Base-by-base conservation (phyloP, 2,113 vertebrate genomes). In the Jaculus jaculus region DNA sequence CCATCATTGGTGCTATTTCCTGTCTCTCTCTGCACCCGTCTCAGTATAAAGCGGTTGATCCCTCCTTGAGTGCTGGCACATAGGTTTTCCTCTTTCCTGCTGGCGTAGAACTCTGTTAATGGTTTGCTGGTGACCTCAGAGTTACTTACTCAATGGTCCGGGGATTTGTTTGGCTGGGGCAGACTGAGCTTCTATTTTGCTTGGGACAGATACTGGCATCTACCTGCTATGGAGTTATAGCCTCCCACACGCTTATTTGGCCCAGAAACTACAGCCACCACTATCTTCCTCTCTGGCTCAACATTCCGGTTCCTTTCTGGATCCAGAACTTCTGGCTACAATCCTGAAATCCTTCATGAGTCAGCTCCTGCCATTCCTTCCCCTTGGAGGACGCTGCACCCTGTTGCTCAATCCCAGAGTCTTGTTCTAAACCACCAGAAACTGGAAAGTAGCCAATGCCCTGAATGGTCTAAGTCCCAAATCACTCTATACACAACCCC, bases 181-280 rank as follows among this genome's bases (percentile, higher is more conserved):
- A 37, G 61, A 17, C n/a, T 75, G 17, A 66, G 20, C 81, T 94
- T 85, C 69, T 82, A 58, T 54, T 79, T 94, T 87, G 58, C 51
- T 90, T 80, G 39, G 68, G n/a, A 10, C 58, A 66, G 47, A 30
- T 60, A 13, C 51, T 68, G 74, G 71, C 34, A 75, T 86, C 65
- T 18, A 2, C 11, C 13, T 20, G 34, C 71, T 24, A 28, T 39
- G 20, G 16, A 51, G 20, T 58, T 72, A 37, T 17, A 61, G 24
- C 72, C 91, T 89, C 72, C 30, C 91, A 84, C 54, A 20, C 69
- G 79, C 68, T 60, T 75, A 42, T 37, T 66, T 86, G 63, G 71
- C 54, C 54, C 75, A 80, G 84, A 84, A 81, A 72, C 42, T 51
- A 7, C 26, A 37, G 28, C 58, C 69, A 18, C 87, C 66, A 74